Conservation (phyloP, 2,113 vertebrate species). For the Neopipo cinnamomea region DNA sequence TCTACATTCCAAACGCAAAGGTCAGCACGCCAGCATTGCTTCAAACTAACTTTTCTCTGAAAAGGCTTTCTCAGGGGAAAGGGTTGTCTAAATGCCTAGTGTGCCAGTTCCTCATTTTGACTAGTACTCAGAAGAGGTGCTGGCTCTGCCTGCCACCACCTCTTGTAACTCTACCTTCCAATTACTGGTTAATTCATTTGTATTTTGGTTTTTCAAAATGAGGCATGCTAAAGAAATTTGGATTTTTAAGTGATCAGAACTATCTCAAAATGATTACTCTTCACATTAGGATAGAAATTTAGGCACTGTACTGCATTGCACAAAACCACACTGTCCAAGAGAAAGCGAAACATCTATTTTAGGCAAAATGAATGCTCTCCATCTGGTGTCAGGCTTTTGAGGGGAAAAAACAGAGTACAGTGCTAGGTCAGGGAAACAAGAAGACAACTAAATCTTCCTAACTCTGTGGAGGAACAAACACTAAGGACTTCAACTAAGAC, state of each 20-base stretch:
- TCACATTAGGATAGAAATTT: neutral
- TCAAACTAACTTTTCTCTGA: neutral
- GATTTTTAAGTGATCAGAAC: neutral
- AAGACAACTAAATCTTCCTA: neutral
- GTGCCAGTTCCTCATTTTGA: neutral
- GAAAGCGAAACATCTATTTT: neutral
- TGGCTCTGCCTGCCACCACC: neutral
- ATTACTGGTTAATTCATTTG: fast-evolving
- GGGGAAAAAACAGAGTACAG: neutral
- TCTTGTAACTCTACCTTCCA: neutral
- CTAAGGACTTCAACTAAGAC: neutral
- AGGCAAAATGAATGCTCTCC: neutral
- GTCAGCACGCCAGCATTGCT: neutral
- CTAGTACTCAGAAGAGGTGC: neutral
- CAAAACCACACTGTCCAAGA: neutral
- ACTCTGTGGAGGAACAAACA: neutral
- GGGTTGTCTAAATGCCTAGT: neutral
- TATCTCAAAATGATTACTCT: neutral
- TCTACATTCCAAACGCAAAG: neutral
- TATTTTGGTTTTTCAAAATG: neutral
- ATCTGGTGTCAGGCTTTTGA: neutral
- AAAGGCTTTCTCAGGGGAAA: neutral
- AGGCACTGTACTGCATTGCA: neutral
- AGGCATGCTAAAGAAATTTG: neutral
- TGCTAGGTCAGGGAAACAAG: neutral